Conservation (phyloP, 2,888 invertebrate species). For the Ypsolopha sequella region DNA sequence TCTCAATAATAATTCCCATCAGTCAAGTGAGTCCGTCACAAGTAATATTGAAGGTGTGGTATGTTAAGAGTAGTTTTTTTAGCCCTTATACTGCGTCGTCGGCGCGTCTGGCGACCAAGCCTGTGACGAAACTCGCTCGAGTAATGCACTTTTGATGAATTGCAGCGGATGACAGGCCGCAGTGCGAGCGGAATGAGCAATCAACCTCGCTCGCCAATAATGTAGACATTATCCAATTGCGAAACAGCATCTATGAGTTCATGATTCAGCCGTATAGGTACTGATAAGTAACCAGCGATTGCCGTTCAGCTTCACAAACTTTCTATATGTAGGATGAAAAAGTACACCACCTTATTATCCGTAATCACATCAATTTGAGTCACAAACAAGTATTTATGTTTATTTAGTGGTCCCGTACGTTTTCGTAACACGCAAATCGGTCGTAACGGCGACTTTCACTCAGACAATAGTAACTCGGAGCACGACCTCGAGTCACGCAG, state of each 20-base stretch:
- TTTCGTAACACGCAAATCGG: constrained; percentile 53
- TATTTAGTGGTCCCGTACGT: constrained; percentile 8
- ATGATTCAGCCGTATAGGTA: too few relatives aligned
- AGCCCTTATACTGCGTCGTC: constrained; percentile 11
- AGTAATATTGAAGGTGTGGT: constrained; percentile 17
- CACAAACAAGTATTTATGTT: background rate
- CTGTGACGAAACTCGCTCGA: constrained; percentile 47
- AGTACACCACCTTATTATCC: background rate
- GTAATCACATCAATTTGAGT: background rate
- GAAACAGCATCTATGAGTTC: background rate
- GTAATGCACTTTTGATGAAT: constrained; percentile 65
- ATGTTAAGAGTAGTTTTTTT: constrained; percentile 40
- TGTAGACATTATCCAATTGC: constrained; percentile 5
- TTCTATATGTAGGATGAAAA: background rate
- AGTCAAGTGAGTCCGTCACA: constrained; percentile 29
- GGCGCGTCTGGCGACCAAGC: constrained; percentile 20
- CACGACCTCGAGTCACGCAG: constrained; percentile 48
- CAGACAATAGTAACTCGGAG: constrained; percentile 39
- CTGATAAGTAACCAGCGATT: too few relatives aligned
- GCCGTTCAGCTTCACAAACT: background rate
- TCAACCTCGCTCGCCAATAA: constrained; percentile 13
- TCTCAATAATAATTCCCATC: constrained; percentile 22
- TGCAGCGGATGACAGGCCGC: constrained; percentile 23
- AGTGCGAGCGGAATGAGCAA: constrained; percentile 21
- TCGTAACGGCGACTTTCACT: constrained; percentile 58